phyloP scores from a whole-genome alignment of 1,140 invertebrate genomes.

The Odontomachus brunneus region DNA sequence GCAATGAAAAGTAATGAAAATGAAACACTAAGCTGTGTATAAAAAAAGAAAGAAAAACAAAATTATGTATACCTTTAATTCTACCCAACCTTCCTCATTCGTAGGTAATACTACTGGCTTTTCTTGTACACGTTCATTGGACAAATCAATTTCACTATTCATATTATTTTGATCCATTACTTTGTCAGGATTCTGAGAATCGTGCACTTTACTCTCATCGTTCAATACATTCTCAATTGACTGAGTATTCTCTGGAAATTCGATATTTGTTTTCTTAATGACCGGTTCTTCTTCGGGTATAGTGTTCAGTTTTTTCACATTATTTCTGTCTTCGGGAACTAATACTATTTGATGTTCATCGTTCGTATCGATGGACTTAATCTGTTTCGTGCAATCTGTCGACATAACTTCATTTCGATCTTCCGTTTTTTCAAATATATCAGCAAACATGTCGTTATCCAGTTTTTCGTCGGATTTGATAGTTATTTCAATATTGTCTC shows the following conservation, averaged over 20 bases:
- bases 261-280: slow-evolving; percentile 22
- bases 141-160: not conserved
- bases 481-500: slow-evolving; percentile 75
- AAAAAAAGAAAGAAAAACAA: not conserved
- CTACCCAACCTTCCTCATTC: slow-evolving; percentile 75
- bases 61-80: slow-evolving; percentile 78
- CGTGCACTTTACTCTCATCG: not conserved
- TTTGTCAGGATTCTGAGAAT: not conserved
- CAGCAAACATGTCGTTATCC: slow-evolving; percentile 89
- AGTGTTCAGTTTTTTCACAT: slow-evolving; percentile 18
- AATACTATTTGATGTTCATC: not conserved
- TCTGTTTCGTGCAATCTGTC: not conserved
- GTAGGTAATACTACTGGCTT: slow-evolving; percentile 66
- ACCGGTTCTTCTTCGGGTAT: slow-evolving; percentile 16
- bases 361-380: not conserved
- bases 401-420: not conserved
- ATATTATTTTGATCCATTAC: not conserved
- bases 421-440: slow-evolving; percentile 70
- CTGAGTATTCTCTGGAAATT: not conserved
- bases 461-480: slow-evolving; percentile 76
- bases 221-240: not conserved
- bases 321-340: slow-evolving; percentile 2
- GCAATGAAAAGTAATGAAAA: too few relatives aligned
- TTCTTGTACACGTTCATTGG: slow-evolving; percentile 41
- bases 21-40: too few relatives aligned